phyloP scores from a whole-genome alignment of 2,888 invertebrate species.

The Tipula helvola region DNA sequence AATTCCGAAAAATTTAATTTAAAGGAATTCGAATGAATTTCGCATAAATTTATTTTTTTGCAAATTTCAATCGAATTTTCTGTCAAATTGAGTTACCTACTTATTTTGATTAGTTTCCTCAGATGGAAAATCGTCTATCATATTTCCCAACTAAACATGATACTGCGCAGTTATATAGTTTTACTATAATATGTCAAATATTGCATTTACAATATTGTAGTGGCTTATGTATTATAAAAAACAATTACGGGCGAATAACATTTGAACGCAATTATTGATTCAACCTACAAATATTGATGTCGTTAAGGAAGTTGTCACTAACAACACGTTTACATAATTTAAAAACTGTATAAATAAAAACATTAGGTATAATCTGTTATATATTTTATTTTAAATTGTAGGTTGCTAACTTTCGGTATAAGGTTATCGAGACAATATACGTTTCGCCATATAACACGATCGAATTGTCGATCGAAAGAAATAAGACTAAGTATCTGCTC shows the following conservation, averaged over 20 bases:
- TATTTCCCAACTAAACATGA: background rate
- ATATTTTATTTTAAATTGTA: background rate
- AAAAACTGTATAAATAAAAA: background rate
- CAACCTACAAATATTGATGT: background rate
- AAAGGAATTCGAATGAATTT: too few species aligned
- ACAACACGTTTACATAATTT: background rate
- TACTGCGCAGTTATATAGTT: background rate
- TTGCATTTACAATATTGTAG: background rate
- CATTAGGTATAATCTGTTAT: background rate
- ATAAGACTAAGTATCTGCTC: background rate
- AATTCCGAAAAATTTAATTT: too few species aligned
- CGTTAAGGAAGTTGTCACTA: background rate
- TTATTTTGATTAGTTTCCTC: too few species aligned
- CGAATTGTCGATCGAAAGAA: background rate
- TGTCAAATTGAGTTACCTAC: too few species aligned
- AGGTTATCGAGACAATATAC: background rate
- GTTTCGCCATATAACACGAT: background rate
- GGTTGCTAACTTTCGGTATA: background rate
- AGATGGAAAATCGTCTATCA: too few species aligned
- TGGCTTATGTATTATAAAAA: background rate
- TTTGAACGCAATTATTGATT: background rate
- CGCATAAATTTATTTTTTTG: too few species aligned
- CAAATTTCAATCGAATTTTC: too few species aligned
- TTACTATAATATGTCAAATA: background rate
- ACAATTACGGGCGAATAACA: background rate